phyloP scores from a whole-genome alignment of 1,140 invertebrate genomes.

The Myzus persicae region DNA sequence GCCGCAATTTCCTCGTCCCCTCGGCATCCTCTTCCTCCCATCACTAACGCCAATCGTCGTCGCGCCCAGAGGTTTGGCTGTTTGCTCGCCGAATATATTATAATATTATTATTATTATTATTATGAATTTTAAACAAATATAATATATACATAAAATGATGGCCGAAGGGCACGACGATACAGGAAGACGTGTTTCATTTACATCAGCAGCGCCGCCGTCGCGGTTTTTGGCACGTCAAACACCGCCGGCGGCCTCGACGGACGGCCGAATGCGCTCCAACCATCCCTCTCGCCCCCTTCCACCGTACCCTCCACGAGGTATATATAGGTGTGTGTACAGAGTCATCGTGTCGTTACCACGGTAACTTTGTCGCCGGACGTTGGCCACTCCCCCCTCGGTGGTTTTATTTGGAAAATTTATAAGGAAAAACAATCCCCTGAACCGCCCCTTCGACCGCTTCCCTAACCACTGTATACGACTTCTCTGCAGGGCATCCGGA shows the following conservation, averaged over 20 bases:
- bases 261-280: background rate
- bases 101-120: conserved; percentile 11
- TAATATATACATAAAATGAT: background rate
- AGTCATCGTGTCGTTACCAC: conserved; percentile 14
- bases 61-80: background rate
- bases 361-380: conserved; percentile 32
- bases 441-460: background rate
- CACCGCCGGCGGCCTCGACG: background rate
- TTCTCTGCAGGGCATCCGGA: background rate
- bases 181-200: background rate
- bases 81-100: background rate
- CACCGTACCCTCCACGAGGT: background rate
- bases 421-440: background rate
- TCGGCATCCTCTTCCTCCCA: background rate
- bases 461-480: background rate
- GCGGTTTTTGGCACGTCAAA: conserved; percentile 30
- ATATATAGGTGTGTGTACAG: background rate
- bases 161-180: background rate
- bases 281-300: background rate
- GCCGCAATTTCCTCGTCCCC: background rate
- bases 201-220: background rate
- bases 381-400: background rate
- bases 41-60: background rate
- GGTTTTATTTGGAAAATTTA: background rate
- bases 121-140: conserved; percentile 6